Evolutionary conservation across 1,140 invertebrate species (phyloP), one percentile per base, ranked within the genome.

Genomic region (Drosophila tristis): DNA sequence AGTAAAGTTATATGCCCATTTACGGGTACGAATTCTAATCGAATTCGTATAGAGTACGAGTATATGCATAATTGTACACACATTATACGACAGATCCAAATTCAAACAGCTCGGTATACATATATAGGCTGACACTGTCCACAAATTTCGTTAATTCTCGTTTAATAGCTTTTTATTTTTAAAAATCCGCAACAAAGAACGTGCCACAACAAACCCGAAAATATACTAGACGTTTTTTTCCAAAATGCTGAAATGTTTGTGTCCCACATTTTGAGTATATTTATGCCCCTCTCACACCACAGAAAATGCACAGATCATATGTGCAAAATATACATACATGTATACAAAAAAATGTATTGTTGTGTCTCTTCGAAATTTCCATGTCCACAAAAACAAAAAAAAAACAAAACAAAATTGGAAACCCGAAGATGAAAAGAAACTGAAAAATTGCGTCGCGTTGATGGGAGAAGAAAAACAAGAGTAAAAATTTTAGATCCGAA

Each of bases 401-500:
- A 51, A 59, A 55, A 45, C 45, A 55, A 73, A 42, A 67, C 42
- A 81, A 66, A 81, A 61, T 51, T 62, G 56, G 35, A 76, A 76
- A 76, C 56, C 53, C 16, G 16, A 76, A 53, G 62, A 44, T 11
- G 25, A 77, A 74, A 57, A 81, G 80, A 81, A 53, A 65, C 76
- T 66, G 55, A 87, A 81, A 80, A 76, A 57, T 57, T 78, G 62
- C 78, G 82, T 49, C 58, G 74, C 74, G 29, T 70, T 45, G 78
- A 39, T 1, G 35, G 35, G 58, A 47, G 60, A 51, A 53, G 16
- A 48, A 57, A 53, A 59, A 58, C 62, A 74, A 68, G 77, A 74
- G 66, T 29, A 16, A 68, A 49, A 64, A 56, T 51, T 43, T 13
- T 1, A 2, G 4, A 13, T 4, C 4, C 35, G 4, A 13, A 39